Base-by-base conservation (phyloP, 2,797 vertebrate genomes). In the Scomberomorus guttatus region DNA sequence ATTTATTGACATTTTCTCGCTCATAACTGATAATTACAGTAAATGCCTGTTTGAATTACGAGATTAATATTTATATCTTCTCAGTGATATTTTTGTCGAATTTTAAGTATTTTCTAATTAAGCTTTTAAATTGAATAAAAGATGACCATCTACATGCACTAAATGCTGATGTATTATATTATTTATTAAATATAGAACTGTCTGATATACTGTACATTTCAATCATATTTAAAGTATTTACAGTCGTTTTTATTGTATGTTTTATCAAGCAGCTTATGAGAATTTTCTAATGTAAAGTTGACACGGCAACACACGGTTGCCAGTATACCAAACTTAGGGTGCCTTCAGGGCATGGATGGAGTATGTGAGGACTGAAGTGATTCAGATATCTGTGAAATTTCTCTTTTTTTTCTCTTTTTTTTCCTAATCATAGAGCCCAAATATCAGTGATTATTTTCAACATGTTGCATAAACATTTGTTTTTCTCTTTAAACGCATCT, bases 41-140 rank as follows among this genome's bases (percentile, higher is more conserved):
- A 90, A 93, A 93, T 92, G 76, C 92, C 89, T 93, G 90, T 93
- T 92, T 93, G 88, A 92, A 92, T 92, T 88, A 89, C 67, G 60
- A 88, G 89, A 87, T 87, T 75, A 88, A 88, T 92, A 92, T 94
- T 91, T 93, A 91, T 93, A 93, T 92, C 91, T 92, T 93, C 89
- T 92, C 90, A 92, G 88, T 94, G 90, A 92, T 93, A 93, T 93
- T 94, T 93, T 94, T 93, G 90, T 93, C 92, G 51, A 86, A 92
- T 90, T 92, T 87, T 90, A 90, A 93, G 88, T 93, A 93, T 94
- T 94, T 93, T 94, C 82, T 92, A 93, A 93, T 93, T 90, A 93
- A 92, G 83, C 77, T 93, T 94, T 93, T 91, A 92, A 94, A 93
- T 88, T 89, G 46, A 93, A 94, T 93, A 91, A 94, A 94, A 87